Conservation (phyloP, 2,797 vertebrate species). For the Emys orbicularis region DNA sequence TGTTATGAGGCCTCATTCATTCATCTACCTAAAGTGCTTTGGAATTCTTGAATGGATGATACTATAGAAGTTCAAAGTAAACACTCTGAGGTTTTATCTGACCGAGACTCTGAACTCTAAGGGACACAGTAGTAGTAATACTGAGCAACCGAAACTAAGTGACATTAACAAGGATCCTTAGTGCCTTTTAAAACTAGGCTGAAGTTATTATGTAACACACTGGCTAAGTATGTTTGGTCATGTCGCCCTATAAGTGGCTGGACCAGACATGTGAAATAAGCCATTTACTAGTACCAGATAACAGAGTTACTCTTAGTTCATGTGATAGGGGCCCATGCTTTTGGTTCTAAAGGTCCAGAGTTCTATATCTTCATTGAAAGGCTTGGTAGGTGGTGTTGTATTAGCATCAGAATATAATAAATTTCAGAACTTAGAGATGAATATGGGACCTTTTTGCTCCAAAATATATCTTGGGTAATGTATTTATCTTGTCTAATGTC, state of each 20-base stretch:
- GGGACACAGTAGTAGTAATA: neutral
- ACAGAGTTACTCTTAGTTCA: neutral
- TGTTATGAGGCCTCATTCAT: neutral
- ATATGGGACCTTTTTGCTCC: neutral
- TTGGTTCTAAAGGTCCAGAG: neutral
- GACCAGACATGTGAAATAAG: neutral
- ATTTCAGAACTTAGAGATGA: neutral
- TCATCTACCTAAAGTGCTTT: neutral
- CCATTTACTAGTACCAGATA: neutral
- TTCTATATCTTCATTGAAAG: neutral
- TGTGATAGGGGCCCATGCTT: neutral
- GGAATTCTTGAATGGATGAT: neutral
- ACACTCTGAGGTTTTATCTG: neutral
- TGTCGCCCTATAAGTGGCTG: neutral
- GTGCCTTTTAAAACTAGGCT: neutral
- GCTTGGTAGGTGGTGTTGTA: neutral
- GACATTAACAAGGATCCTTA: neutral
- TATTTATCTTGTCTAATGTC: neutral
- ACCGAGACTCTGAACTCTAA: neutral
- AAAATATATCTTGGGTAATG: neutral
- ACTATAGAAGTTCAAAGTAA: neutral
- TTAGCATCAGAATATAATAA: neutral
- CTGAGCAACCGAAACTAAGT: neutral
- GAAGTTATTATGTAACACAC: neutral
- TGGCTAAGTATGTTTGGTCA: neutral